Conservation (phyloP, 2,888 invertebrate species). For the Pardosa pseudoannulata region DNA sequence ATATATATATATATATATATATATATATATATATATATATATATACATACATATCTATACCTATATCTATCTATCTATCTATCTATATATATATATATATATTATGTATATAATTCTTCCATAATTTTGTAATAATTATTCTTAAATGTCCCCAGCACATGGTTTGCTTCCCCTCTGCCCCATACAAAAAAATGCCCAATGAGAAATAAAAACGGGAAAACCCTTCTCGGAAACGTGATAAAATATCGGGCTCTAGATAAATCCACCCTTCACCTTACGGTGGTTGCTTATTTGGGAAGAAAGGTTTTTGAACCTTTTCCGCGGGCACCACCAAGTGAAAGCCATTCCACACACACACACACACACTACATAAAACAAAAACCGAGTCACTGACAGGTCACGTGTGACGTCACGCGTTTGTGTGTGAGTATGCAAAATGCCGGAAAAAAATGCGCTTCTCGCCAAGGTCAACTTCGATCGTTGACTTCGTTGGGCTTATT, state of each 20-base stretch:
- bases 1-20: no score
- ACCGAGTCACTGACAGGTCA: conserved; percentile 59
- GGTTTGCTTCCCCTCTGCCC: no score
- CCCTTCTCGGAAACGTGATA: not conserved
- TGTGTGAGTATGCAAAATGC: not conserved
- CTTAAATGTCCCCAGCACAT: no score
- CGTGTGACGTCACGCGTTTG: conserved; percentile 41
- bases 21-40: no score
- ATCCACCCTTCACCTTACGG: no score
- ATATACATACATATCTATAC: no score
- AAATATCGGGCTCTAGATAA: no score
- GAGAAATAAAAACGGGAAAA: not conserved
- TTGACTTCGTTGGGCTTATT: not conserved
- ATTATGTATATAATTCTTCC: no score
- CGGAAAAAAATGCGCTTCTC: not conserved
- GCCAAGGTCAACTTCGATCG: conserved; percentile 8
- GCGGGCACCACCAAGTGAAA: conserved; percentile 5
- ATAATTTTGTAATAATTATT: no score
- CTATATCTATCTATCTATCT: no score
- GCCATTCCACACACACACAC: not conserved
- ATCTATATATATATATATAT: no score
- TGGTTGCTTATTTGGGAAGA: not conserved
- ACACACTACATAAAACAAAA: conserved; percentile 29
- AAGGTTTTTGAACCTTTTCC: conserved; percentile 3
- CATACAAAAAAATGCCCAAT: not conserved